These are phyloP conservation scores for Falcunculus frontatus DNA, from an alignment of 2,113 vertebrate species.

Conservation along the genomic window DNA sequence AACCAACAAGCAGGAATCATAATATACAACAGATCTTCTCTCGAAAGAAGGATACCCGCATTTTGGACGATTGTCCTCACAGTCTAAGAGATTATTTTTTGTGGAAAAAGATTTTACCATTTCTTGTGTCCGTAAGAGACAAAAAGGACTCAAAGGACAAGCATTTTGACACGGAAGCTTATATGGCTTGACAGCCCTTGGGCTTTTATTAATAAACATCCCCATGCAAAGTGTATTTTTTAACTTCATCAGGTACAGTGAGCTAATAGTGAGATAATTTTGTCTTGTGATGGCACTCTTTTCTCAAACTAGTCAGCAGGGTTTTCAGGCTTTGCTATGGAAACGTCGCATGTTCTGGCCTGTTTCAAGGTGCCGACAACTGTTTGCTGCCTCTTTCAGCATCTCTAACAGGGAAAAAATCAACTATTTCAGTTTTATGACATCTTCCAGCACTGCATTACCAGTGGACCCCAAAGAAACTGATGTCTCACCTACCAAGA, in stretches of 20 bases:
- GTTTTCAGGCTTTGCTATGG: conserved; percentile 49
- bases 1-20: not conserved
- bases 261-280: not conserved
- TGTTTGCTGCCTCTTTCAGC: not conserved
- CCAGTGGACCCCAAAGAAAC: conserved; percentile 17
- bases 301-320: not conserved
- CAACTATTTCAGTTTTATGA: conserved; percentile 40
- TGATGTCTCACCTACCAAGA: not conserved
- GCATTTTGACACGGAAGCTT: not conserved
- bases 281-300: conserved; percentile 53
- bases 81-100: not conserved
- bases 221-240: not conserved
- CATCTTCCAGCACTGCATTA: not conserved
- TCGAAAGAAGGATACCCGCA: not conserved
- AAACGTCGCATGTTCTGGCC: not conserved
- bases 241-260: not conserved
- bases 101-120: not conserved
- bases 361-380: not conserved
- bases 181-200: not conserved
- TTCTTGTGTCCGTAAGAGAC: not conserved
- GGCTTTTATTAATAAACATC: not conserved
- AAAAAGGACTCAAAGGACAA: not conserved
- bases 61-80: not conserved
- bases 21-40: not conserved
- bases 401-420: not conserved